Evolutionary conservation across 2,113 vertebrate genomes (phyloP), one percentile per base, ranked within the genome.

Genomic region (Apteryx mantelli): DNA sequence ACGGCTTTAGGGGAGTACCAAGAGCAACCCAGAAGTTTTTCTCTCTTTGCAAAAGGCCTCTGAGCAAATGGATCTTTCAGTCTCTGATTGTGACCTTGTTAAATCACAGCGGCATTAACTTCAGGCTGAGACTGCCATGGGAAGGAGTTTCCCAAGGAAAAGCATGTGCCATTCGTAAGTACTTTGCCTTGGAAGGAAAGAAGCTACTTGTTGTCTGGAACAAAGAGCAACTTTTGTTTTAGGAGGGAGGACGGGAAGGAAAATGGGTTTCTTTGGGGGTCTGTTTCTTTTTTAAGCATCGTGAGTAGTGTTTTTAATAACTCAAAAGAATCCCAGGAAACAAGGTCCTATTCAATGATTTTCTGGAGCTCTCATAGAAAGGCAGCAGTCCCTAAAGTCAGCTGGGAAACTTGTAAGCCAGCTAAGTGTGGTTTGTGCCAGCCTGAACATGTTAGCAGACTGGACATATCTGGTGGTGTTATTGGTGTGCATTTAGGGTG

Each of bases 391-490:
- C 78, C 50, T 50, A 13, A 26, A 58, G n/a, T 12, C 82, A 69
- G 53, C 46, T 55, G 64, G 55, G 86, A 81, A 69, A 66, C 63
- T 12, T 42, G 36, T 18, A 40, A 32, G 26, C 32, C 2, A 2
- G 20, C 2, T 3, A 32, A 26, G 69, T 1, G 13, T 2, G 68
- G 30, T 48, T 52, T 22, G 26, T 42, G 26, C 61, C 89, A 93
- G n/a, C 22, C 56, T 18, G 63, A 80, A 68, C 28, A 40, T 0
- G 0, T 2, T 4, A 61, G 68, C 48, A 38, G 42, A 42, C 20
- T 22, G 18, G 65, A 34, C 22, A 0, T 28, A 21, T 7, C 64
- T 83, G 13, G 1, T 42, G 44, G 68, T 83, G 56, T 10, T 40
- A 2, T 1, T 25, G 18, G 30, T 50, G n/a, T 0, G 17, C 24